A percentile compares a stretch with the other conserved stretches of the same genome.
Conservation (phyloP, 2,113 vertebrate species). For the Hypocryptadius cinnamomeus region DNA sequence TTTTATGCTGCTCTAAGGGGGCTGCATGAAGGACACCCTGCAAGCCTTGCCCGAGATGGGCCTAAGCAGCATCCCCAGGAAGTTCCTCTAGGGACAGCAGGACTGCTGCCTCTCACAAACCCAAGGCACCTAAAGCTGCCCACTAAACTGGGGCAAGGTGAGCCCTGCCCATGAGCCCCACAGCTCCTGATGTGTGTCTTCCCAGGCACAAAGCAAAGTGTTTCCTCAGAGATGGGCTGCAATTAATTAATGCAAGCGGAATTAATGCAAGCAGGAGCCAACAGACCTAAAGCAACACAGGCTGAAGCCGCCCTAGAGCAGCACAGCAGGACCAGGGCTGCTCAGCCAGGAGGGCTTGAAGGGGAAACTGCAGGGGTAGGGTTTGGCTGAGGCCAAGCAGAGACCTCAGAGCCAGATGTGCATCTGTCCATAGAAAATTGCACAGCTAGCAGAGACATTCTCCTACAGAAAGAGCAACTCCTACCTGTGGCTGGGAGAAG, state of each 20-base stretch:
- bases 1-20: accelerated
- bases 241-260: background rate
- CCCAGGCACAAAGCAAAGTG: background rate
- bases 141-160: background rate
- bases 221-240: background rate
- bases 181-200: background rate
- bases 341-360: background rate
- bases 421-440: background rate
- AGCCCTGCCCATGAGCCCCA: background rate
- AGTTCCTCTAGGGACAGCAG: background rate
- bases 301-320: accelerated
- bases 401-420: background rate
- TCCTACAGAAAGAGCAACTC: background rate
- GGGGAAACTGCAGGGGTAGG: background rate
- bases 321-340: background rate
- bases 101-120: background rate
- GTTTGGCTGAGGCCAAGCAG: background rate
- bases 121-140: background rate
- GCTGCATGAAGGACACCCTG: background rate
- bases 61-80: background rate
- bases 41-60: accelerated
- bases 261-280: background rate
- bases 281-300: background rate
- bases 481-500: background rate
- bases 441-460: background rate